Conservation (phyloP, 2,113 vertebrate genomes). For the Beaufortia kweichowensis region DNA sequence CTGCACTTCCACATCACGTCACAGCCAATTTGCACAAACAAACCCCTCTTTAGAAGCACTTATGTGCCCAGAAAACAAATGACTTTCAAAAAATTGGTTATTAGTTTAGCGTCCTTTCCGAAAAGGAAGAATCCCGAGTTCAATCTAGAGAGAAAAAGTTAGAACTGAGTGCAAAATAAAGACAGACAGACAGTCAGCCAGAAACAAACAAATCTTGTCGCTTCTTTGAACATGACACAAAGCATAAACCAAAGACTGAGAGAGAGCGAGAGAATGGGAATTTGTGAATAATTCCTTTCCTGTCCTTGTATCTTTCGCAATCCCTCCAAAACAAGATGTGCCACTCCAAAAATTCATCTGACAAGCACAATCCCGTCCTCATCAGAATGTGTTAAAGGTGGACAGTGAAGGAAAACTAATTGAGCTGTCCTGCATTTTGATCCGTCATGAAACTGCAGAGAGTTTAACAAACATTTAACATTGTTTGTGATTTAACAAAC, state of each 20-base stretch:
- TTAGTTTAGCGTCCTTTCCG: no score
- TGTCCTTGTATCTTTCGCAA: not conserved
- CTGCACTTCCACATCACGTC: no score
- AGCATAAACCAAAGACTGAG: not conserved
- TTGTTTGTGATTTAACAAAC: slow-evolving; percentile 44
- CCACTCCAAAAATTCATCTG: not conserved
- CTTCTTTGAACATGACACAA: not conserved
- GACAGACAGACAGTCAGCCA: not conserved
- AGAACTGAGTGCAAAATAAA: not conserved
- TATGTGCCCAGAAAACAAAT: no score
- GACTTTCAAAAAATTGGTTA: no score
- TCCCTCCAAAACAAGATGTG: slow-evolving; percentile 8
- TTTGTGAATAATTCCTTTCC: not conserved
- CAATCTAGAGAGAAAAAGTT: not conserved
- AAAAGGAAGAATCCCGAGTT: not conserved
- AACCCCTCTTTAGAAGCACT: no score
- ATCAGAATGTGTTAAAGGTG: slow-evolving; percentile 33
- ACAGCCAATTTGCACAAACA: no score
- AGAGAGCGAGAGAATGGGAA: not conserved
- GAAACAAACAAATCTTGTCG: not conserved
- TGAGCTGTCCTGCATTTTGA: slow-evolving; percentile 32
- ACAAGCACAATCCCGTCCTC: slow-evolving; percentile 40
- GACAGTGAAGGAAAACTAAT: not conserved
- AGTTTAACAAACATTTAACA: no score
- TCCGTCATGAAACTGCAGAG: slow-evolving; percentile 42